These are phyloP conservation scores for Plutomurus gul DNA, from an alignment of 1,140 invertebrate species.

Conservation along the genomic window DNA sequence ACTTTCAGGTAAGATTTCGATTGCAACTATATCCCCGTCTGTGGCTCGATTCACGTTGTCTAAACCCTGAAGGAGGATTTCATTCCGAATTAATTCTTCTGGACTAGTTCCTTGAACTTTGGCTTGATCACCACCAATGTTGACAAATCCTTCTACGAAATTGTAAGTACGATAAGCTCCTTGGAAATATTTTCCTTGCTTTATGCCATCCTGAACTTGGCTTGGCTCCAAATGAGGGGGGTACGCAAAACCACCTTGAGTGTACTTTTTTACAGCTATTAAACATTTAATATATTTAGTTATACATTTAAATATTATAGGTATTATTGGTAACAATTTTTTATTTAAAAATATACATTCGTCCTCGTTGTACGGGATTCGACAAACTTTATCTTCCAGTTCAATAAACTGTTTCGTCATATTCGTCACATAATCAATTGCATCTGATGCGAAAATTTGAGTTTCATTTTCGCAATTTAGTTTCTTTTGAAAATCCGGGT, in stretches of 20 bases:
- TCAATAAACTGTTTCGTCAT: constrained; percentile 44
- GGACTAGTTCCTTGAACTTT: neutral
- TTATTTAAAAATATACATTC: constrained; percentile 36
- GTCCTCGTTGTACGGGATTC: constrained; percentile 50
- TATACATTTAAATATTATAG: neutral
- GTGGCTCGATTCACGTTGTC: constrained; percentile 90
- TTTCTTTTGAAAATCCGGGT: constrained; percentile 75
- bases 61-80: constrained; percentile 83
- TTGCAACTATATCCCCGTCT: constrained; percentile 88
- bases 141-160: constrained; percentile 91
- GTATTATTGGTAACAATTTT: neutral
- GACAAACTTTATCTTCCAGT: constrained; percentile 49
- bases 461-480: constrained; percentile 64
- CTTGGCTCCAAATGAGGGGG: constrained; percentile 81
- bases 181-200: constrained; percentile 76
- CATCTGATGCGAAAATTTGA: neutral
- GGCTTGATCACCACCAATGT: constrained; percentile 74
- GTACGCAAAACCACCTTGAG: constrained; percentile 60
- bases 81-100: constrained; percentile 23
- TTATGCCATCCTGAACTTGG: constrained; percentile 77
- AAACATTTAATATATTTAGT: neutral
- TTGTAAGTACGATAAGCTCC: constrained; percentile 88
- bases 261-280: constrained; percentile 29
- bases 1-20: constrained; percentile 85
- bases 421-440: constrained; percentile 41